Base-by-base conservation (phyloP, 2,113 vertebrate species). In the Pardalotus punctatus region DNA sequence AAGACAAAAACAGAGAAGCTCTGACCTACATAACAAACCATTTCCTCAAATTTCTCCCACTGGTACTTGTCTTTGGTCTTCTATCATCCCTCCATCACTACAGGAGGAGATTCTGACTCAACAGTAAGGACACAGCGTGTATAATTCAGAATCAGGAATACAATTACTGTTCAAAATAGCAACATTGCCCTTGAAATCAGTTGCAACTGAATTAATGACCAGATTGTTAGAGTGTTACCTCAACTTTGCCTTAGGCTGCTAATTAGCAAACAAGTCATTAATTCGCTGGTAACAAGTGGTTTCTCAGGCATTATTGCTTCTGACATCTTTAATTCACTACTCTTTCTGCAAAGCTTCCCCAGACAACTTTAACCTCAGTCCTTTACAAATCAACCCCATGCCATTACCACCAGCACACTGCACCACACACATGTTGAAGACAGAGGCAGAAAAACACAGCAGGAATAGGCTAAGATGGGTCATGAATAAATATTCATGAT, bases 201-300 rank as follows among this genome's bases (percentile, higher is more conserved):
- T 78, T 95, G 87, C 57, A 91, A 81, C 80, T 95, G 92, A 97
- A 96, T 96, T 97, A 97, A 96, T 93, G 96, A 91, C 81, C 93
- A 96, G 78, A 95, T 85, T 95, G 90, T 95, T 90, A 91, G 71
- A 90, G 81, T 91, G 61, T 71, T 96, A 96, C 54, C 76, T 92
- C 86, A 94, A 85, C 78, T 93, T 97, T 71, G 95, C 92, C 94
- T 94, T 60, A 91, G 97, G 97, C 94, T 93, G 78, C 93, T 97
- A 96, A 95, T 97, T 96, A 97, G 94, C 86, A 97, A 97, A 96
- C 86, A 97, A 96, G 96, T 95, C 96, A 97, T 96, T 97, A 97
- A 97, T 94, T 96, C 48, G 47, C 87, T 94, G 72, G 94, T 93
- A 96, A 95, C 89, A 95, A 97, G 96, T 96, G 93, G 92, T 94